Percentiles rank a stretch among this genome's conserved stretches.
These are phyloP conservation scores for Eulemur macaco DNA, from an alignment of 2,113 vertebrate species.

Conservation along the genomic window DNA sequence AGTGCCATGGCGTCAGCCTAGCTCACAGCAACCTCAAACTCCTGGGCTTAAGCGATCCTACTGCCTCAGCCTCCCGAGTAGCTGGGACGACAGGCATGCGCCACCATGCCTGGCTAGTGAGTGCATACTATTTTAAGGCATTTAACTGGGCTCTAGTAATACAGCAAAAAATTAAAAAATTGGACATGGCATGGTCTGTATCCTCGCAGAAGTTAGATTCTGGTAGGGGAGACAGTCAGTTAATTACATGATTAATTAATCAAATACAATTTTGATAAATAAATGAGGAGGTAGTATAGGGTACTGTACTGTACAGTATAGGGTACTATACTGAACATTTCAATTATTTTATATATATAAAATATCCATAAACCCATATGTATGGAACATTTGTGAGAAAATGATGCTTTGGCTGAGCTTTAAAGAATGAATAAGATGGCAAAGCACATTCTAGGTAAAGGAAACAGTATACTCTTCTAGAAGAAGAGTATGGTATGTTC, in stretches of 20 bases:
- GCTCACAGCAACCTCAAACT: too few species aligned
- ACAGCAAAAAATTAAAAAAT: not conserved
- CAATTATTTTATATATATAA: not conserved
- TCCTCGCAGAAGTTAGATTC: not conserved
- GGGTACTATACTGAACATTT: not conserved
- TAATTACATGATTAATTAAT: not conserved
- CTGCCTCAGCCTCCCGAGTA: too few species aligned
- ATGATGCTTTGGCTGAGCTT: not conserved
- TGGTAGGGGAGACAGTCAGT: not conserved
- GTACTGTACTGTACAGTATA: not conserved
- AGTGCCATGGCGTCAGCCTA: too few species aligned
- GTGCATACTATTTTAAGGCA: not conserved
- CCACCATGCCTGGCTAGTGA: not conserved
- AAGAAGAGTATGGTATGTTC: not conserved
- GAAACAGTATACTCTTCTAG: not conserved
- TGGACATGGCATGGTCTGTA: not conserved
- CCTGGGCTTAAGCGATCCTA: too few species aligned
- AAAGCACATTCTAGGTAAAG: conserved; percentile 6
- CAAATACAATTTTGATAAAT: conserved; percentile 33
- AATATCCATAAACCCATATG: not conserved
- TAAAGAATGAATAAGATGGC: not conserved
- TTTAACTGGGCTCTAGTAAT: not conserved
- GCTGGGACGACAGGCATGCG: too few species aligned
- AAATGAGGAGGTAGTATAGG: not conserved
- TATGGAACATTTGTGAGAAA: not conserved